A percentile compares a stretch with the other conserved stretches of the same genome.
These are phyloP conservation scores for Ictidomys tridecemlineatus DNA, from an alignment of 2,113 vertebrate genomes.

Conservation along the genomic window DNA sequence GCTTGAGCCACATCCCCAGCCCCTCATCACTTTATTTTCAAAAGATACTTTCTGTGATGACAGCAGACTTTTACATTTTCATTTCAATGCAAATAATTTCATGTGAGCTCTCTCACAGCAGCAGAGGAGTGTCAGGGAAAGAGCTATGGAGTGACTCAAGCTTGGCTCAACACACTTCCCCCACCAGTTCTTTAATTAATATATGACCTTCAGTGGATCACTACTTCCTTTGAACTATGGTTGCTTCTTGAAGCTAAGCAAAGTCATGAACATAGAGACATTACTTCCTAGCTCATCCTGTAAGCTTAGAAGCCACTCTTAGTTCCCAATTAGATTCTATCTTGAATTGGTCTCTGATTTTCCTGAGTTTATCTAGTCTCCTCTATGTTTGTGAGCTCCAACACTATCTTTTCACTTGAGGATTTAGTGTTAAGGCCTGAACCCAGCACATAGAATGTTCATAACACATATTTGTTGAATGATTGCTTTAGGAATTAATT, in stretches of 20 bases:
- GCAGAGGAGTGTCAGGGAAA: not conserved
- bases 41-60: not conserved
- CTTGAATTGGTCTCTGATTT: not conserved
- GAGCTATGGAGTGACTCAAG: not conserved
- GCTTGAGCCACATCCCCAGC: too few relatives aligned
- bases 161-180: not conserved
- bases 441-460: not conserved
- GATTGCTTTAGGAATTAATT: not conserved
- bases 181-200: conserved; percentile 53
- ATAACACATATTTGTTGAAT: not conserved
- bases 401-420: not conserved
- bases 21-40: not conserved
- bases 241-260: conserved; percentile 13
- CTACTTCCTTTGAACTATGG: conserved; percentile 35
- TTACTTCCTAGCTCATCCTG: not conserved
- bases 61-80: not conserved
- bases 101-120: not conserved
- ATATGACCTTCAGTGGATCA: not conserved
- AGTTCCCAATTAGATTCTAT: not conserved
- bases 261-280: not conserved
- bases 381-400: not conserved
- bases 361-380: not conserved
- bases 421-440: conserved; percentile 4
- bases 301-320: conserved; percentile 8
- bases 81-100: not conserved